Conservation (phyloP, 1,140 invertebrate genomes). For the Lepidurus arcticus region DNA sequence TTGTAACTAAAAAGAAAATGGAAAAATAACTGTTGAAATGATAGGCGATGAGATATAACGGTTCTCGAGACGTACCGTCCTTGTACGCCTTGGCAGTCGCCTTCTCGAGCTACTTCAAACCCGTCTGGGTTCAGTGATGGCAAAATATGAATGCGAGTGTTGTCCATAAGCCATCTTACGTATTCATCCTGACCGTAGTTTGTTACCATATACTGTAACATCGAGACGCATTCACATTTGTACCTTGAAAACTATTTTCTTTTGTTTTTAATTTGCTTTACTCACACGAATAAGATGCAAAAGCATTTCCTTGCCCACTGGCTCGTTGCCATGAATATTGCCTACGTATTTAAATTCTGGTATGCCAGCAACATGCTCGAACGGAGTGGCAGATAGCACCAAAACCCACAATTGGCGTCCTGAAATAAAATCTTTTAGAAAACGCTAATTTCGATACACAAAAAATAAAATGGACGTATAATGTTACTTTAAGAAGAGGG, state of each 20-base stretch:
- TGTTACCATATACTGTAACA: slow-evolving; percentile 66
- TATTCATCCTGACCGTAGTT: slow-evolving; percentile 72
- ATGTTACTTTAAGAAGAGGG: no score
- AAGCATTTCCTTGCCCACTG: slow-evolving; percentile 78
- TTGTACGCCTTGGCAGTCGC: slow-evolving; percentile 74
- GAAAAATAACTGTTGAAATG: not conserved
- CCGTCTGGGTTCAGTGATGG: slow-evolving; percentile 91
- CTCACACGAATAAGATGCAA: slow-evolving; percentile 76
- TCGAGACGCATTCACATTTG: slow-evolving; percentile 23
- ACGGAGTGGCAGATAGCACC: slow-evolving; percentile 81
- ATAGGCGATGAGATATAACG: not conserved
- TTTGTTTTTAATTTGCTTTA: slow-evolving; percentile 34
- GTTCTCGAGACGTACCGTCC: slow-evolving; percentile 57
- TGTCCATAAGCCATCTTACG: slow-evolving; percentile 78
- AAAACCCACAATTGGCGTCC: slow-evolving; percentile 90
- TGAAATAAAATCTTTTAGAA: slow-evolving; percentile 41
- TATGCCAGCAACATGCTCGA: slow-evolving; percentile 84
- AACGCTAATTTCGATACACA: no score
- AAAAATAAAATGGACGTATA: no score
- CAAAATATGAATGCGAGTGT: slow-evolving; percentile 84
- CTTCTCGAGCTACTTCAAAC: slow-evolving; percentile 76
- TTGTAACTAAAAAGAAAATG: slow-evolving; percentile 61
- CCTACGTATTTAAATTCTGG: slow-evolving; percentile 88
- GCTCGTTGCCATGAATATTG: slow-evolving; percentile 88
- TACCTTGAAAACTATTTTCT: not conserved